Evolutionary conservation across 2,888 invertebrate genomes (phyloP).

Genomic region (Dorcus hopei): DNA sequence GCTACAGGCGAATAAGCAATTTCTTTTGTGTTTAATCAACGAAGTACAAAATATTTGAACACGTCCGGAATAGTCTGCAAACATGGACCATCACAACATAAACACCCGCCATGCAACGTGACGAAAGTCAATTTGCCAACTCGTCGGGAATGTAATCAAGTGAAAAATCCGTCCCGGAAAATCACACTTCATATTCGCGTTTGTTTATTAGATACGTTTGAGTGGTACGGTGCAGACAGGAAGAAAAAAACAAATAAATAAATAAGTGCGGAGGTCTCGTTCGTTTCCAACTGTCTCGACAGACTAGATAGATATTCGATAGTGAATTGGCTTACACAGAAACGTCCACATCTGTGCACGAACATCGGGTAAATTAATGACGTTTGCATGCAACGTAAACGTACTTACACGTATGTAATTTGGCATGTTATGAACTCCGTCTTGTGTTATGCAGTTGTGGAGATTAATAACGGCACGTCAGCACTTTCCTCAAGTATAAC

Average conservation of each 20-base stretch:
- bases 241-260: background rate
- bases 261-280: background rate
- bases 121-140: conserved; percentile 44
- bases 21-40: conserved; percentile 41
- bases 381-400: no score
- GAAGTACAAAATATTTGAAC: conserved; percentile 30
- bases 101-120: conserved; percentile 40
- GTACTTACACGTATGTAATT: no score
- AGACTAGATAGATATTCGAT: background rate
- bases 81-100: conserved; percentile 33
- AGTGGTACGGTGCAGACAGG: background rate
- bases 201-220: background rate
- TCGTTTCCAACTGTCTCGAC: background rate
- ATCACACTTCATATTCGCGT: conserved; percentile 25
- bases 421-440: no score
- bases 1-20: conserved; percentile 29
- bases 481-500: no score
- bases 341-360: no score
- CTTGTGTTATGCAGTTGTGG: no score
- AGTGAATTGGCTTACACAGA: no score
- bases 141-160: conserved; percentile 29
- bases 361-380: no score
- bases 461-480: no score
- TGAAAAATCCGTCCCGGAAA: conserved; percentile 28
- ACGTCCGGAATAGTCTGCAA: conserved; percentile 29